Evolutionary conservation across 64 coral and sea anemone species (phyloP), one percentile per base, ranked within the genome.

Genomic region (Orbicella faveolata): DNA sequence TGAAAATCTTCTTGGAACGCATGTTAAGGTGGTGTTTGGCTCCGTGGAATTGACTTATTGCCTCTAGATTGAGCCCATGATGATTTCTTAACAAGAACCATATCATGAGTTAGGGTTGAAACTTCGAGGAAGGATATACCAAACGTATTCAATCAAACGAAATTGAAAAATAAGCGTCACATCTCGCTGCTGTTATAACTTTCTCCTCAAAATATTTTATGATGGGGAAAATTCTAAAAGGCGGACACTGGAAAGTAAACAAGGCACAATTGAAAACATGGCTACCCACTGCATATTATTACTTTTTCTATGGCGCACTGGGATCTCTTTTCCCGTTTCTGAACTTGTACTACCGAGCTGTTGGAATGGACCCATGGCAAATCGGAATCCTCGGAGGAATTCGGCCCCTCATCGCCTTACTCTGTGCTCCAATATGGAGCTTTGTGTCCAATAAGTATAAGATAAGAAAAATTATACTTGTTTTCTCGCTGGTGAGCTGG

Each of bases 351-450:
- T 96, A 93, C 41, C 77, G 92, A 78, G 87, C 88, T 17, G 26
- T 96, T 52, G 95, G 95, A 25, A 76, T 93, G 23, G 76, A 93
- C 8, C 91, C 95, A 1, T 96, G 95, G 95, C 95, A 96, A 33
- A 96, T 96, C 6, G 95, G 95, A 65, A 78, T 96, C 70, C 79
- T 96, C 14, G 95, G 95, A 88, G 95, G 95, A 6, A 90, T 96
- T 52, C 91, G 95, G 9, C 95, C 95, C 11, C 61, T 96, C 2
- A 79, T 96, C 34, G 91, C 95, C 6, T 35, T 96, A 19, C 48
- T 96, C 37, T 86, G 66, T 88, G 92, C 90, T n/a, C 91, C 95
- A 37, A 78, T 96, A 9, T 96, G 95, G 95, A 89, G 95, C 61
- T 70, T 61, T 74, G 36, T 94, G 13, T 90, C 95, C 16, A 91